These are phyloP conservation scores for Sarcophaga subvicina DNA, from an alignment of 2,888 invertebrate genomes.

Conservation along the genomic window DNA sequence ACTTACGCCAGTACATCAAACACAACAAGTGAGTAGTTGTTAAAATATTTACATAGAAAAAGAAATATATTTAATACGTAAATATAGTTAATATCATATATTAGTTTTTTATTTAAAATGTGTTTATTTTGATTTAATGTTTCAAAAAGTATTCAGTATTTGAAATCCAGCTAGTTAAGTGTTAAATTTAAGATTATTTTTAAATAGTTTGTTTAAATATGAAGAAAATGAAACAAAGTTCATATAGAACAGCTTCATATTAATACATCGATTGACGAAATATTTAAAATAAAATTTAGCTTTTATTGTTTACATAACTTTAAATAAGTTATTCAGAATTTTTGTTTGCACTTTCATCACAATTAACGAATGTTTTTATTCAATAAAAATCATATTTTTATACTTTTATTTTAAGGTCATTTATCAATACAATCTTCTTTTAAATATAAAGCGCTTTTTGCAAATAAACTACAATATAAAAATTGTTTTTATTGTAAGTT, in stretches of 20 bases:
- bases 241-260: constrained; percentile 11
- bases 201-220: not conserved
- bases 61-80: not conserved
- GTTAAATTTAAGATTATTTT: not conserved
- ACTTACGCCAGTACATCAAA: constrained; percentile 82
- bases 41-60: constrained; percentile 67
- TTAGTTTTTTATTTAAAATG: not conserved
- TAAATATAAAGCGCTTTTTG: constrained; percentile 82
- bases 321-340: constrained; percentile 44
- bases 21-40: constrained; percentile 82
- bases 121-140: not conserved
- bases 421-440: constrained; percentile 69
- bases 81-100: not conserved
- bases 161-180: constrained; percentile 25
- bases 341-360: constrained; percentile 51
- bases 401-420: constrained; percentile 62
- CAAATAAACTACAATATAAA: constrained; percentile 74
- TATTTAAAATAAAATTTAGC: not conserved
- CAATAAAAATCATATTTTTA: constrained; percentile 41
- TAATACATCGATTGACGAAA: not conserved
- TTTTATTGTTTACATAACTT: constrained; percentile 9
- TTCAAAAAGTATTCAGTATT: constrained; percentile 43
- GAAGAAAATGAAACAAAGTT: not conserved
- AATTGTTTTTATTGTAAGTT: constrained; percentile 73
- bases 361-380: constrained; percentile 26